Evolutionary conservation across 1,140 invertebrate species (phyloP).

Genomic region (Ceratosolen fusciceps): DNA sequence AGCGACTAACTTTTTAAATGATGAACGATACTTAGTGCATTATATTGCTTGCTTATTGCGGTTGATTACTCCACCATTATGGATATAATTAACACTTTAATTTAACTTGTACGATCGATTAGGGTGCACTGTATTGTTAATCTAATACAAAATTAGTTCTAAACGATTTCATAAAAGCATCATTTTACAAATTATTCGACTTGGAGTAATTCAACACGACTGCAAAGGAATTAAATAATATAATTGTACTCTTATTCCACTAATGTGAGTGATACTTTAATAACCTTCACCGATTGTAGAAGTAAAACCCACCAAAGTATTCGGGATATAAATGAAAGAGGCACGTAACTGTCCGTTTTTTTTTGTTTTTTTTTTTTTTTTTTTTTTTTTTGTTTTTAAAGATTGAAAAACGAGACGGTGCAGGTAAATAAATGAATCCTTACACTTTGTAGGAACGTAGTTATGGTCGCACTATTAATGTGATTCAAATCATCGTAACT

Average conservation of each 20-base stretch:
- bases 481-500: constrained; percentile 52
- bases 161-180: constrained; percentile 25
- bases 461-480: neutral
- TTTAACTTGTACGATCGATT: neutral
- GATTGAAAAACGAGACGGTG: neutral
- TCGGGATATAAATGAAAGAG: constrained; percentile 21
- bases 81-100: neutral
- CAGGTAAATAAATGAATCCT: constrained; percentile 21
- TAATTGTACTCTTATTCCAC: neutral
- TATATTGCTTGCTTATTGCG: neutral
- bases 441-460: constrained; percentile 28
- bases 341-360: no score
- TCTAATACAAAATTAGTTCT: constrained; percentile 27
- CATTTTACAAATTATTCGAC: constrained; percentile 25
- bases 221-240: neutral
- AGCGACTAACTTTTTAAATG: no score
- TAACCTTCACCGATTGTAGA: neutral
- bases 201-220: constrained; percentile 17
- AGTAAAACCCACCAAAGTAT: constrained; percentile 22
- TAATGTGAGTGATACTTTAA: neutral
- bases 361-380: no score
- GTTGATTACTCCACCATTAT: neutral
- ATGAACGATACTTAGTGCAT: no score
- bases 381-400: no score
- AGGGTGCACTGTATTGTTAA: no score